Evolutionary conservation across 2,113 vertebrate species (phyloP), one percentile per base, ranked within the genome.

Genomic region (Lycocorax pyrrhopterus): DNA sequence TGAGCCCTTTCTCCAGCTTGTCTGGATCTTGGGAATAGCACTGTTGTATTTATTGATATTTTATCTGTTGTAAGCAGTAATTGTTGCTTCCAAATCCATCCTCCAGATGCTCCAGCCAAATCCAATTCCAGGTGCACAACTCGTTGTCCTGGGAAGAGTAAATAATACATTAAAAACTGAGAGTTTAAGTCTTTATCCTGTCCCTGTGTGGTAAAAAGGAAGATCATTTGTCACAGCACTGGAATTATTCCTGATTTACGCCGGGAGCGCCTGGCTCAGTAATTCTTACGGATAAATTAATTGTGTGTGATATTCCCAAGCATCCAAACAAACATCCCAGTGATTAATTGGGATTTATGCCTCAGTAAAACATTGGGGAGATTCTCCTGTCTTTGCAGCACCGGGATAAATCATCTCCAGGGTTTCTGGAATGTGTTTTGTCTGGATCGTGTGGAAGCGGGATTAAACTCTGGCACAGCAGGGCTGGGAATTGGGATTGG

Each of bases 271-370:
- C 37, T 16, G 20, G 60, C 64, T 89, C n/a, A 8, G 72, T 63
- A 27, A 81, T 80, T 92, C 73, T 64, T 64, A 39, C 44, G 20
- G 91, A 56, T 43, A 49, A 89, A 93, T 87, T 90, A 94, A 89
- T 96, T 81, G 60, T 44, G 20, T 43, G 9, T 43, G 69, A 53
- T 84, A 59, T 82, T 80, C 44, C 77, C 63, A 63, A 81, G 44
- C 84, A 68, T 47, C 56, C 51, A 41, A 89, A 71, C 67, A 93
- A 86, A 74, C 44, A 43, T 14, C 59, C 39, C 1, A 0, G 56
- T 81, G 79, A 93, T 92, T 90, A 89, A 89, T 95, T 93, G 66
- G 76, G 89, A 59, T 81, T 89, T 81, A 16, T 59, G 72, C 19
- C 71, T 58, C 27, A 20, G 72, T 53, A 39, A 63, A 84, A 33